Evolutionary conservation across 2,888 invertebrate species (phyloP), one percentile per base, ranked within the genome.

Genomic region (Adineta ricciae): DNA sequence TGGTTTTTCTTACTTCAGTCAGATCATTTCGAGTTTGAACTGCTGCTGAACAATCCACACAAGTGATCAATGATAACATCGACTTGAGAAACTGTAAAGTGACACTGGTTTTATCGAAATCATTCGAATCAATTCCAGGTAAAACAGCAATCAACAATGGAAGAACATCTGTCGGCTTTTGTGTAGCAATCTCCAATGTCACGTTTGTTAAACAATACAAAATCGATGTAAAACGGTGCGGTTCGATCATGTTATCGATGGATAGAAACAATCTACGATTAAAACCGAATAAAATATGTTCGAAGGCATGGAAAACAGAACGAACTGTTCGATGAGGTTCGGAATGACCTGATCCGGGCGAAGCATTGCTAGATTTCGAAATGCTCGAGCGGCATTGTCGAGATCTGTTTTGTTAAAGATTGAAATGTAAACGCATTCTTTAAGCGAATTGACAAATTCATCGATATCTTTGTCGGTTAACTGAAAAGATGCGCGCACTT

Each of bases 61-160:
- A 91, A 0, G 96, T 95, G 46, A 96, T 93, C 91, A 95, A 92
- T 1, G 1, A 95, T 94, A 64, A 21, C 27, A 64, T 64, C 5
- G 24, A 9, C 2, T 64, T 24, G 2, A 64, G 27, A 64, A 64
- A 24, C 14, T 64, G 24, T 27, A 64, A 64, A 24, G 56, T 64
- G 2, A 64, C 56, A 27, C 32, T 27, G n/a, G 83, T 83, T 87
- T 93, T 92, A 86, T 93, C 92, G 72, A 94, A 92, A 90, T 96
- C 96, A 89, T 96, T 96, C 0, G 95, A 94, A 90, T 96, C 96
- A 78, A 97, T 94, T 24, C 95, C 96, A 0, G 96, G 96, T 32
- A 97, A 91, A 0, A 94, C 92, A 0, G 94, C 93, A 89, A 94
- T 93, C 24, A 96, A 91, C 41, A 96, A 91, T 0, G 95, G 95